These are phyloP conservation scores for Pimpla rufipes DNA, from an alignment of 2,888 invertebrate species.

Conservation along the genomic window DNA sequence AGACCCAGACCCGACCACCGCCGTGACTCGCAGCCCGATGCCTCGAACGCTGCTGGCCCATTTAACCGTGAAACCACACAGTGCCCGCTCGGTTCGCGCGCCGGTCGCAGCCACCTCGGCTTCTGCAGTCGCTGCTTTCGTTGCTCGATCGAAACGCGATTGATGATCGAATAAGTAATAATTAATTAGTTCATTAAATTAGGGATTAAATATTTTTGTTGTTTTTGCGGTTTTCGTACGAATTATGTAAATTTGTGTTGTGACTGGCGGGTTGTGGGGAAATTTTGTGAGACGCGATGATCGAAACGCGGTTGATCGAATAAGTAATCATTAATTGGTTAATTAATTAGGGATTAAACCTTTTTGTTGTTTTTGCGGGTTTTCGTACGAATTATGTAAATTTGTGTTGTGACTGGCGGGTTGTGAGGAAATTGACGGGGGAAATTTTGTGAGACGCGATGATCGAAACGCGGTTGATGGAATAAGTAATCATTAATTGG, in stretches of 20 bases:
- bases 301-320: too few species aligned
- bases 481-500: too few species aligned
- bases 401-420: neutral
- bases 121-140: neutral
- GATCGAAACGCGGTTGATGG: neutral
- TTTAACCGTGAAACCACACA: constrained; percentile 73
- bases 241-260: neutral
- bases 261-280: neutral
- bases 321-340: too few species aligned
- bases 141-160: too few species aligned
- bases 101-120: constrained; percentile 14
- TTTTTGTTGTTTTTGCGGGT: too few species aligned
- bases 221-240: neutral
- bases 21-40: constrained; percentile 58
- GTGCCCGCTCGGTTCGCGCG: constrained; percentile 63
- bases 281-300: too few species aligned
- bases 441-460: too few species aligned
- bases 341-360: too few species aligned
- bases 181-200: too few species aligned
- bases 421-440: too few species aligned
- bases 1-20: constrained; percentile 51
- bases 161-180: too few species aligned
- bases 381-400: neutral
- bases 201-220: too few species aligned
- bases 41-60: constrained; percentile 63